Evolutionary conservation across 2,113 vertebrate species (phyloP), one percentile per base, ranked within the genome.

Genomic region (Campylomormyrus numenius): DNA sequence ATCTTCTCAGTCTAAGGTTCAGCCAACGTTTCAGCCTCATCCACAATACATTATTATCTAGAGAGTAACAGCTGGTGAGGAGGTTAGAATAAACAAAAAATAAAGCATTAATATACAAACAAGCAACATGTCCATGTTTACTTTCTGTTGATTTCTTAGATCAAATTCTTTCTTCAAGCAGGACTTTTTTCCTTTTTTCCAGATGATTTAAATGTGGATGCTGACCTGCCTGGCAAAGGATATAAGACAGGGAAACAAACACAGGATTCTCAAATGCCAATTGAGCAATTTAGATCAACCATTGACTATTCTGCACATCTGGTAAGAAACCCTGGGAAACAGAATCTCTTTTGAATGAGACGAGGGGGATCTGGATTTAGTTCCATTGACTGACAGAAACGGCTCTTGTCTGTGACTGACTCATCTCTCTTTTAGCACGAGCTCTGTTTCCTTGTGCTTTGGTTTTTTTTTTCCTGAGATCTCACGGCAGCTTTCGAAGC

Each of bases 161-260:
- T 85, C 77, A 83, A 45, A 83, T 21, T 42, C 77, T 83, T 83
- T 83, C 10, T 70, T 31, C n/a, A 83, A 42, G n/a, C 39, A 45
- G 19, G 45, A 48, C 21, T 21, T 48, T 46, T 84, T 85, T 10
- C 19, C 21, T 84, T 85, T 85, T 85, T 85, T 48, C 31, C 6
- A 48, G 83, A 85, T 85, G 45, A 85, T 39, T 19, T 24, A 45
- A 48, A 85, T 42, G 17, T 85, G 83, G 83, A 53, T 39, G 19
- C 90, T 92, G 56, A 92, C 92, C 88, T 5, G 85, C 17, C 91
- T 92, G 88, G 88, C 90, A 53, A 24, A 49, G 62, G 84, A 88
- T 88, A 91, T 74, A 27, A 89, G 50, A 49, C 77, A 56, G 42
- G 10, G 83, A 85, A 85, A 46, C 45, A 85, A 85, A 85, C 83